Evolutionary conservation across 1,140 invertebrate genomes (phyloP), one percentile per base, ranked within the genome.

Genomic region (Tachypleus tridentatus): DNA sequence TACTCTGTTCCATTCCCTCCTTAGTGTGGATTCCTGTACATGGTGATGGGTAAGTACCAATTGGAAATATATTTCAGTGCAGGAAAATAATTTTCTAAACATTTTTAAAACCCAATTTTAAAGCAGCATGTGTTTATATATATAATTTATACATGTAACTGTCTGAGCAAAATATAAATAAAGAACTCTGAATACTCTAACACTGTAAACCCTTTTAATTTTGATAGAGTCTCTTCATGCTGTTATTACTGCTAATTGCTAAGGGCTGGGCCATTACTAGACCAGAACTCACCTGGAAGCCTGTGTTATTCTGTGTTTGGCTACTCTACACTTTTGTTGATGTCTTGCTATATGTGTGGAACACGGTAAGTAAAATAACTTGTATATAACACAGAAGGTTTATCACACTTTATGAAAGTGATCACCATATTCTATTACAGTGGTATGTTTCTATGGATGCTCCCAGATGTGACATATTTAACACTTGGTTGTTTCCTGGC

Each of bases 241-340:
- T 98, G 66, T 80, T 97, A n/a, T 80, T 98, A 52, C 79, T 98
- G 58, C 79, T 97, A 60, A 78, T 98, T 64, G 94, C 94, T 51
- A 97, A 97, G 82, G 96, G 96, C 49, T 98, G 93, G 93, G 93
- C 93, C 9, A 90, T 98, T 5, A 97, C 93, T 47, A 81, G 88
- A 70, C 82, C 90, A 71, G 89, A 93, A 78, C 80, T 97, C 54
- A 87, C 85, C 66, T 87, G 87, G 81, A 93, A 87, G 78, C 85
- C 83, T 60, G 78, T 94, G 52, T 83, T 98, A 9, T 91, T 96
- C 80, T 83, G 87, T 49, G 86, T 97, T 69, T 97, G 93, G 92
- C 80, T 91, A 69, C 83, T 89, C 67, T 97, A 97, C 77, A 88
- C 91, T 59, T 82, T 92, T 66, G 86, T 95, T 51, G 91, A 96